These are phyloP conservation scores for Vespertilio murinus DNA, from an alignment of 2,797 vertebrate genomes.

Conservation along the genomic window DNA sequence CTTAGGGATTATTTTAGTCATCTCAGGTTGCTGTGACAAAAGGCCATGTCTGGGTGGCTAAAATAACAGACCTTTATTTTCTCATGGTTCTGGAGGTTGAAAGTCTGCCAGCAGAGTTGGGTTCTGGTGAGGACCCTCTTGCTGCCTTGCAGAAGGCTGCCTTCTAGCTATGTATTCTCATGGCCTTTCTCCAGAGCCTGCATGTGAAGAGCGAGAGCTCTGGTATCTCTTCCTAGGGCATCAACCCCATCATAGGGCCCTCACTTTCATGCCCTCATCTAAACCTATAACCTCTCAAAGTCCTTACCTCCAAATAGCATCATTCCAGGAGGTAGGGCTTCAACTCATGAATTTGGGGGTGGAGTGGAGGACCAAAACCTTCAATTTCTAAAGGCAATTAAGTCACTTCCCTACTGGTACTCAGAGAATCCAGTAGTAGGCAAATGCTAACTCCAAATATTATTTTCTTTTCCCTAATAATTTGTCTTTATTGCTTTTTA, in stretches of 20 bases:
- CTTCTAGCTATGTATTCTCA: background rate
- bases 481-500: constrained; percentile 52
- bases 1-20: constrained; percentile 17
- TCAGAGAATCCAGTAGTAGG: constrained; percentile 22
- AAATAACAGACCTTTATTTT: constrained; percentile 11
- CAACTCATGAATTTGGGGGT: background rate
- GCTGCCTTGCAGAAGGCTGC: background rate
- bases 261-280: background rate
- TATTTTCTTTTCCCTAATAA: constrained; percentile 49
- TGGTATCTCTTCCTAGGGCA: background rate
- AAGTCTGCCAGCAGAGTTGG: background rate
- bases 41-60: background rate
- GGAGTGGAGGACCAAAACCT: background rate
- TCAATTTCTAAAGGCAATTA: constrained; percentile 15
- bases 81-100: background rate
- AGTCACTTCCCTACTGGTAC: background rate
- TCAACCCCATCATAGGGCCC: background rate
- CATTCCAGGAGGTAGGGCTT: background rate
- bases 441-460: constrained; percentile 41
- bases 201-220: background rate
- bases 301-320: background rate
- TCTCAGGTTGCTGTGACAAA: background rate
- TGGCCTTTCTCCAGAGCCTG: background rate
- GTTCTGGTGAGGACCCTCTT: background rate
- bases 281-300: background rate